Base-by-base conservation (phyloP, 2,797 vertebrate genomes). In the Sebastes steindachneri region DNA sequence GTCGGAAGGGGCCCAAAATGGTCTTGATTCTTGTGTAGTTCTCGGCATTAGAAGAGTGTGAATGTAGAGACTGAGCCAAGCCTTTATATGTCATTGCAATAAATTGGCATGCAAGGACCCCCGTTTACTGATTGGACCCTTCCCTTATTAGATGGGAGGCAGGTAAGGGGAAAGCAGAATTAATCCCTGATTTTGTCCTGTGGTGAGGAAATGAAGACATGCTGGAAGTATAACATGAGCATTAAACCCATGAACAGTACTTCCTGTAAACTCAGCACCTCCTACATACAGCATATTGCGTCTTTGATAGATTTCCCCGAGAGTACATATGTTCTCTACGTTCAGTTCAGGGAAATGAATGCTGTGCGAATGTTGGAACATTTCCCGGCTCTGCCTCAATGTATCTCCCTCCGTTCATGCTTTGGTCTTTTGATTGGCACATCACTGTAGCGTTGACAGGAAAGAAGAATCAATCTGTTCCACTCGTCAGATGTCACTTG, bases 91-190 rank as follows among this genome's bases (percentile, higher is more conserved):
- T 72, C 25, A 19, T 48, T 48, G 29, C 29, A 54, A 33, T 33
- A 33, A 37, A 29, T 73, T 41, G 28, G 45, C 59, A 75, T 53
- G 21, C n/a, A 28, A 64, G 35, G 37, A 17, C 7, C 12, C 58
- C 37, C 37, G 3, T 53, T 67, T 35, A 51, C 62, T 68, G 59
- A 55, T 51, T 75, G 12, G 45, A 68, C 17, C 51, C 12, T 74
- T 68, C 31, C 19, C 8, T 75, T 58, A 37, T 70, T 62, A 73
- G 29, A 77, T 66, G 17, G 31, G 48, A 64, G 23, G n/a, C 53
- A 26, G 58, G 57, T 62, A 60, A 65, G 57, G 45, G 57, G n/a
- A 68, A 75, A 77, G 58, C 55, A 70, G 28, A 83, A 37, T 58
- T 35, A 55, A 69, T 64, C 55, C 59, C 15, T 31, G 9, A 12